Base-by-base conservation (phyloP, 2,113 vertebrate species). In the Pipa parva region DNA sequence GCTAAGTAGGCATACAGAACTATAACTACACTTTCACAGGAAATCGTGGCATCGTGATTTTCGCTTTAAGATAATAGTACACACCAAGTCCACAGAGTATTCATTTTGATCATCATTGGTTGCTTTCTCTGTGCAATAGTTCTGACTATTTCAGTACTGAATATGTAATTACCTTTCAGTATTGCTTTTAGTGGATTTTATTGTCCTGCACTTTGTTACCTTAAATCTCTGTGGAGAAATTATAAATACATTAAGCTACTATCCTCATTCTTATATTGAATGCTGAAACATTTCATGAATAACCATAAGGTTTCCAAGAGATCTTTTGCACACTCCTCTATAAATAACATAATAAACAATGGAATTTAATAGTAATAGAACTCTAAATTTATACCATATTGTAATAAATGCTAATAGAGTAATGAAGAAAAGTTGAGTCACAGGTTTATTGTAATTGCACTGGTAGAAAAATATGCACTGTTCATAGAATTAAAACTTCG, bases 111-210 rank as follows among this genome's bases (percentile, higher is more conserved):
- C 66, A 2, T 2, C 22, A 65, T 2, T 29, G 15, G 8, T 48
- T 59, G 28, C 25, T 13, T 18, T 26, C 27, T 18, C 24, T 12
- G 8, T n/a, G n/a, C 17, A 46, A 15, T 36, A 18, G 10, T 59
- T 17, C 55, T 25, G 42, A 29, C 37, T 2, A 57, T 77, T 66
- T 73, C 71, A 66, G 71, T 17, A 25, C 39, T 73, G 46, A 20
- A 6, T 20, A 63, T 46, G 55, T 68, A 65, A 80, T 75, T 72
- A 37, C 57, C 49, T 59, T 51, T 17, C 25, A 77, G 61, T 59
- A 48, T 37, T 52, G 54, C 1, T 56, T 76, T 74, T 28, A 2
- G 12, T 29, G 21, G 63, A 52, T 15, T 71, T 74, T 57, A 36
- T 70, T 62, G 54, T 24, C 67, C 13, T 2, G 31, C 52, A 22